These are phyloP conservation scores for Eulemur macaco DNA, from an alignment of 2,113 vertebrate genomes.

Conservation along the genomic window DNA sequence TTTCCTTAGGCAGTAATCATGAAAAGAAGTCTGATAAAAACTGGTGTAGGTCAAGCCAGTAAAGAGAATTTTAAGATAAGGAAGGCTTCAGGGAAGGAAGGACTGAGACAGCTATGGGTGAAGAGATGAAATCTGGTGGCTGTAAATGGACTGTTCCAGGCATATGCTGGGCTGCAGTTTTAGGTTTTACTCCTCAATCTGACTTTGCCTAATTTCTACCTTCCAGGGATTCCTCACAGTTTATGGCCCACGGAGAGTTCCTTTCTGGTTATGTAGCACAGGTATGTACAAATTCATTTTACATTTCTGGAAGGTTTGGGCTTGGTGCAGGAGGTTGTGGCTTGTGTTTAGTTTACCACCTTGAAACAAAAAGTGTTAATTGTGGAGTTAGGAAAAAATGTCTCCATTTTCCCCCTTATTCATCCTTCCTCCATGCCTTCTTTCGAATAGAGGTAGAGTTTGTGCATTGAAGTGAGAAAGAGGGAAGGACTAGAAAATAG, in stretches of 20 bases:
- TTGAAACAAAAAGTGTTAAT: not conserved
- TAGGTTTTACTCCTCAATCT: not conserved
- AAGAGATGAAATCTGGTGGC: not conserved
- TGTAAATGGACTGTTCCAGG: not conserved
- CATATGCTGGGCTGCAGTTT: not conserved
- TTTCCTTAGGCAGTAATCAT: not conserved
- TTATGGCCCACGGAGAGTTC: not conserved
- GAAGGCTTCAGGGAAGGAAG: not conserved
- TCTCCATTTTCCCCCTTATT: not conserved
- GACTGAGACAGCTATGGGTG: not conserved
- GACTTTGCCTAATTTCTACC: not conserved
- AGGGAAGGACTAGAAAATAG: not conserved
- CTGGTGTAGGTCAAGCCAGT: not conserved
- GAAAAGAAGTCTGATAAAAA: not conserved
- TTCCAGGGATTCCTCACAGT: not conserved
- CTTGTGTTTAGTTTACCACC: not conserved
- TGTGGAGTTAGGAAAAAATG: not conserved
- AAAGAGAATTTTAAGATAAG: not conserved
- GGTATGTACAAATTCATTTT: not conserved
- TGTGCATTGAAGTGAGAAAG: not conserved
- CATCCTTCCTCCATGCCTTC: not conserved
- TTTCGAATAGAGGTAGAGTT: not conserved
- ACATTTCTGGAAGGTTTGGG: not conserved
- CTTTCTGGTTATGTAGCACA: not conserved
- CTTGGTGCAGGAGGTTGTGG: not conserved